A percentile compares a stretch with the other conserved stretches of the same genome.
These are phyloP conservation scores for Rallus limicola DNA, from an alignment of 2,113 vertebrate species.

Conservation along the genomic window DNA sequence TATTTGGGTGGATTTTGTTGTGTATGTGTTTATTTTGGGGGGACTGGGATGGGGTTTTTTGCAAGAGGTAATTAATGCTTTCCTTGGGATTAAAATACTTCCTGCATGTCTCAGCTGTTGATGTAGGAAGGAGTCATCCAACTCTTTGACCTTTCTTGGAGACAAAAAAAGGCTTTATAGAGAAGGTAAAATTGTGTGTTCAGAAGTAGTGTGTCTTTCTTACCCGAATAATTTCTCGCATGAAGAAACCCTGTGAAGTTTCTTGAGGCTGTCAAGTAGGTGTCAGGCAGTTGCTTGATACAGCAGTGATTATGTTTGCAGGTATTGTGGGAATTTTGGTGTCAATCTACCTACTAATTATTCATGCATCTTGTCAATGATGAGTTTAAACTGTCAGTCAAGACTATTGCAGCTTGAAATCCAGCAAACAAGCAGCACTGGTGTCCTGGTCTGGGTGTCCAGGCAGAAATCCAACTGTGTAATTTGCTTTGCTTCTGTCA, in stretches of 20 bases:
- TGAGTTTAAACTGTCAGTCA: background rate
- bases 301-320: background rate
- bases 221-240: background rate
- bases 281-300: background rate
- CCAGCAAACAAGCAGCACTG: background rate
- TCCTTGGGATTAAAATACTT: background rate
- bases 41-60: background rate
- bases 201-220: background rate
- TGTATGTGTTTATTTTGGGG: background rate
- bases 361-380: background rate
- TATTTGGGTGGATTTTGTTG: background rate
- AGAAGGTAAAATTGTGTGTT: background rate
- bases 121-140: background rate
- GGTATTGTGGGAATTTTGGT: background rate
- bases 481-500: background rate
- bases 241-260: background rate
- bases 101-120: background rate
- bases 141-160: background rate
- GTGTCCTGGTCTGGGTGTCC: background rate
- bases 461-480: background rate
- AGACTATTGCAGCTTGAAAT: background rate
- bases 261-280: background rate
- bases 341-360: background rate
- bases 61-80: background rate
- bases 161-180: background rate